Conservation (phyloP, 1,140 invertebrate genomes). For the Drosophila repletoides region DNA sequence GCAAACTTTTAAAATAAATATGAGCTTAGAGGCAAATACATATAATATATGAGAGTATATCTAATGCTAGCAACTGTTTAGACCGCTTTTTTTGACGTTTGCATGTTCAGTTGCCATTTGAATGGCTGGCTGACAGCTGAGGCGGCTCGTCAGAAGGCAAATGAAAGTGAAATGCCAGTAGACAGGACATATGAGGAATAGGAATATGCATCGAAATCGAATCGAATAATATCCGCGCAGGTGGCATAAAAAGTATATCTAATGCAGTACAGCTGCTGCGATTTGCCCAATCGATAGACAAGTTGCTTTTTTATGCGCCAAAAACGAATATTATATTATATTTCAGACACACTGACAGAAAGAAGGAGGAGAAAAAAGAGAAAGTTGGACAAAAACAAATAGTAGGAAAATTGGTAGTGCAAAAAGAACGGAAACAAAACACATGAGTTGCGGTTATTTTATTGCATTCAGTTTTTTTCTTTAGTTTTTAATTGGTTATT, state of each 20-base stretch:
- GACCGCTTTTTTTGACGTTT: conserved; percentile 76
- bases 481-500: conserved; percentile 62
- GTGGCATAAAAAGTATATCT: conserved; percentile 6
- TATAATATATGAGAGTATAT: conserved; percentile 38
- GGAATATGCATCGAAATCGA: too few species aligned
- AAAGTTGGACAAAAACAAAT: conserved; percentile 13
- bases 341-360: conserved; percentile 23
- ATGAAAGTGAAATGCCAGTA: conserved; percentile 52
- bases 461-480: conserved; percentile 40
- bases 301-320: too few species aligned
- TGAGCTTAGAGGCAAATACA: conserved; percentile 4
- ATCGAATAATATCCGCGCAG: too few species aligned
- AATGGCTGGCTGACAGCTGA: conserved; percentile 56
- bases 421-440: conserved; percentile 52
- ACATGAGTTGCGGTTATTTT: conserved; percentile 68
- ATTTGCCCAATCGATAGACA: conserved; percentile 70
- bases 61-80: conserved; percentile 69
- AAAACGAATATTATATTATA: conserved; percentile 52
- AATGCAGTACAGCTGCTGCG: conserved; percentile 69
- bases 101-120: conserved; percentile 72
- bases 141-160: conserved; percentile 41
- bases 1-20: conserved; percentile 1
- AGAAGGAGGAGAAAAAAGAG: conserved; percentile 6
- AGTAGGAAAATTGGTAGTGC: conserved; percentile 4
- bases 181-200: conserved; percentile 1